These are phyloP conservation scores for Phenganax marumi DNA, from an alignment of 92 coral and sea anemone genomes.

Conservation along the genomic window DNA sequence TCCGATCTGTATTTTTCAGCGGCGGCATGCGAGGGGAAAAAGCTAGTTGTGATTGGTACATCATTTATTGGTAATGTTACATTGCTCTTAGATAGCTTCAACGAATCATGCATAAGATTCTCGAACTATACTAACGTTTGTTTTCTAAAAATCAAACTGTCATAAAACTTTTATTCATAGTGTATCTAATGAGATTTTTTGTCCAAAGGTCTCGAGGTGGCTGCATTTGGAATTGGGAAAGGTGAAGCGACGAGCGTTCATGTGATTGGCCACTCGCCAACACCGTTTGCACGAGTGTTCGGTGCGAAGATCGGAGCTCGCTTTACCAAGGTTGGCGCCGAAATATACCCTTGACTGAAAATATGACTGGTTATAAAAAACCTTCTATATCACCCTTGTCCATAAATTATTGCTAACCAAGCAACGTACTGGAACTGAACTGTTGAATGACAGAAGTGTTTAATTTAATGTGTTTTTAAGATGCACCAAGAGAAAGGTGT, in stretches of 20 bases:
- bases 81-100: background rate
- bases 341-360: background rate
- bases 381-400: background rate
- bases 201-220: slow-evolving; percentile 78
- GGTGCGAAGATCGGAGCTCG: slow-evolving; percentile 80
- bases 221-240: slow-evolving; percentile 80
- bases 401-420: background rate
- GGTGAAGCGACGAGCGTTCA: slow-evolving; percentile 73
- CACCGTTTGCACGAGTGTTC: slow-evolving; percentile 79
- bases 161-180: background rate
- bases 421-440: background rate
- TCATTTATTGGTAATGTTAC: slow-evolving; percentile 80
- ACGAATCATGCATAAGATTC: background rate
- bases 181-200: background rate
- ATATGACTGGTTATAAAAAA: too few species aligned
- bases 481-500: slow-evolving; percentile 84
- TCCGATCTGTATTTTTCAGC: slow-evolving; percentile 46
- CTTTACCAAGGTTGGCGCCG: slow-evolving; percentile 68
- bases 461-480: slow-evolving; percentile 42
- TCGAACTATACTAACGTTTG: too few species aligned
- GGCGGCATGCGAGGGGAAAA: slow-evolving; percentile 69
- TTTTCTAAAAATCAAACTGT: too few species aligned
- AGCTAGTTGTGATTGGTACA: slow-evolving; percentile 80
- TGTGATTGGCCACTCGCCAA: slow-evolving; percentile 72
- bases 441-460: background rate